These are phyloP conservation scores for Drosophila neotestacea DNA, from an alignment of 2,888 invertebrate genomes.

Conservation along the genomic window DNA sequence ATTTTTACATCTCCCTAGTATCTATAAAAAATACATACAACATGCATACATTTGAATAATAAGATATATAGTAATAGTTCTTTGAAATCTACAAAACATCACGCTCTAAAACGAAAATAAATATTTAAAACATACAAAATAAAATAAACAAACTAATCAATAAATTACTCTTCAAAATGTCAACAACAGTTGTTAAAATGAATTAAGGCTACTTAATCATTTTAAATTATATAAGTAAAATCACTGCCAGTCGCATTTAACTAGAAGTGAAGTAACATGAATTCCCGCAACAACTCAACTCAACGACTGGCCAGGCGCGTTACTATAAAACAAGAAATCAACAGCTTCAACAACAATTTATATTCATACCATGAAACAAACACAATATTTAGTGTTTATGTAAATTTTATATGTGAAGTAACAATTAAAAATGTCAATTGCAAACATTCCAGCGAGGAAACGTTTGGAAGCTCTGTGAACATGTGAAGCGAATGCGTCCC, in stretches of 20 bases:
- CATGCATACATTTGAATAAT: slow-evolving; percentile 25
- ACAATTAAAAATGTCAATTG: too few relatives aligned
- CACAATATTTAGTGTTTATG: too few relatives aligned
- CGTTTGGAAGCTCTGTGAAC: slow-evolving; percentile 96
- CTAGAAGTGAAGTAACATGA: too few relatives aligned
- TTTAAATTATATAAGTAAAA: too few relatives aligned
- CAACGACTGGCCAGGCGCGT: too few relatives aligned
- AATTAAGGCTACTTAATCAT: neutral
- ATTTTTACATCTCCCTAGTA: slow-evolving; percentile 57
- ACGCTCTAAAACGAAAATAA: slow-evolving; percentile 53
- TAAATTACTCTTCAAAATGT: slow-evolving; percentile 11
- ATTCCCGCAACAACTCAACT: too few relatives aligned
- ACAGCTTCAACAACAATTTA: too few relatives aligned
- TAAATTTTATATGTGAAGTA: too few relatives aligned
- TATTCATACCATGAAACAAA: too few relatives aligned
- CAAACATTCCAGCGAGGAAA: slow-evolving; percentile 92
- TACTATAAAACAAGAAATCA: too few relatives aligned
- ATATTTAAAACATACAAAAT: slow-evolving; percentile 39
- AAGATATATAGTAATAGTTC: slow-evolving; percentile 44
- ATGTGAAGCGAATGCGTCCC: slow-evolving; percentile 90
- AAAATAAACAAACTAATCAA: slow-evolving; percentile 24
- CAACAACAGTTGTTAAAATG: neutral
- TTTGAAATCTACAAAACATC: slow-evolving; percentile 50
- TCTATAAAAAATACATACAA: slow-evolving; percentile 34
- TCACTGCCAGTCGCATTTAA: too few relatives aligned